Conservation (phyloP, 92 coral and sea anemone genomes). For the Palythoa caribaeorum region DNA sequence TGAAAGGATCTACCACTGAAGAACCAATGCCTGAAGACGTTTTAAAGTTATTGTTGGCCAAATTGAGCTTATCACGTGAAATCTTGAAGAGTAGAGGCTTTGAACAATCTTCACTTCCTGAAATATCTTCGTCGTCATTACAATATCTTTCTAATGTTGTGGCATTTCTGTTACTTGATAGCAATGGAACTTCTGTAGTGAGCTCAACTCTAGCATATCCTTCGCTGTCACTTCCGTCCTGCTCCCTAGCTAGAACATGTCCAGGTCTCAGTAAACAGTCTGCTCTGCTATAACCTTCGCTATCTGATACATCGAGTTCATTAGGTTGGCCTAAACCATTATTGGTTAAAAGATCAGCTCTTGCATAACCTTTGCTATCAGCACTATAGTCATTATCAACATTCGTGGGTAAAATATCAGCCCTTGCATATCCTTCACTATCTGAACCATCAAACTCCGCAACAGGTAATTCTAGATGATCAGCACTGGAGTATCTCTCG, state of each 20-base stretch:
- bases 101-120: not conserved
- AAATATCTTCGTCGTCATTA: constrained; percentile 3
- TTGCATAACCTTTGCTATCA: constrained; percentile 15
- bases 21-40: not conserved
- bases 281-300: not conserved
- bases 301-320: not conserved
- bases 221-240: constrained; percentile 11
- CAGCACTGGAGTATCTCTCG: constrained; percentile 4
- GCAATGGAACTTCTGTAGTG: not conserved
- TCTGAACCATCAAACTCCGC: constrained; percentile 13
- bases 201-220: constrained; percentile 18
- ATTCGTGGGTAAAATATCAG: not conserved
- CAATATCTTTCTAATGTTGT: not conserved
- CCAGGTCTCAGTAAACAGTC: not conserved
- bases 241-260: not conserved
- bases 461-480: not conserved
- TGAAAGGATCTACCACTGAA: not conserved
- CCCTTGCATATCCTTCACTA: constrained; percentile 32
- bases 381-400: not conserved
- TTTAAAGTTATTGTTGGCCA: not conserved
- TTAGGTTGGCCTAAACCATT: not conserved
- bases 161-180: not conserved
- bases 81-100: not conserved
- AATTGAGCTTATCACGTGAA: not conserved
- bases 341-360: not conserved